Percentiles rank a stretch among this genome's conserved stretches.
Evolutionary conservation across 2,113 vertebrate genomes (phyloP).

Genomic region (Silurus glanis): DNA sequence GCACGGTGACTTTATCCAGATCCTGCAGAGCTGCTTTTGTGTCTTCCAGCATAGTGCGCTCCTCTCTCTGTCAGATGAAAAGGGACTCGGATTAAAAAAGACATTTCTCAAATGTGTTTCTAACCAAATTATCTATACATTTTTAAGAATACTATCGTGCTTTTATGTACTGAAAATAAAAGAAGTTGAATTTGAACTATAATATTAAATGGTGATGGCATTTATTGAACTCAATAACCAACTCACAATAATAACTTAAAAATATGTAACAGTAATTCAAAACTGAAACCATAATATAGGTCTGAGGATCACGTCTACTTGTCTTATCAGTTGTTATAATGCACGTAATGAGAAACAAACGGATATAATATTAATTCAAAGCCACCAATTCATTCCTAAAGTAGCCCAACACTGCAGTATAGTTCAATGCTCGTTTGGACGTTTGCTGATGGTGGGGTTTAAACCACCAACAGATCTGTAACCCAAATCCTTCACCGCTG

Average conservation of each 20-base stretch:
- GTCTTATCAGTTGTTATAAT: not conserved
- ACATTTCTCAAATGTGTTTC: not conserved
- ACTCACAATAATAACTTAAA: not conserved
- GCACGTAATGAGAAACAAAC: not conserved
- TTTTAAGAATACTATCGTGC: not conserved
- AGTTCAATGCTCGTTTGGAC: not conserved
- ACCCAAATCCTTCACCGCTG: not conserved
- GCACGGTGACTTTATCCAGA: slow-evolving; percentile 91
- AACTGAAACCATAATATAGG: not conserved
- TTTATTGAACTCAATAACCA: not conserved
- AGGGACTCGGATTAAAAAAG: not conserved
- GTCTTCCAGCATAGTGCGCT: slow-evolving; percentile 92
- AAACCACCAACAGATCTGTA: not conserved
- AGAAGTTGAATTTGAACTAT: not conserved
- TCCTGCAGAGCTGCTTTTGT: slow-evolving; percentile 88
- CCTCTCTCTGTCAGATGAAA: slow-evolving; percentile 81
- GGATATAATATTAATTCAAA: not conserved
- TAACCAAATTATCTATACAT: not conserved
- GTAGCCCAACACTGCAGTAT: not conserved
- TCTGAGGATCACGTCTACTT: not conserved
- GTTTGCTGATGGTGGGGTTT: not conserved
- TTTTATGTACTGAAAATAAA: not conserved
- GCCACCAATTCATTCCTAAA: not conserved
- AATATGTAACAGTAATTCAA: not conserved
- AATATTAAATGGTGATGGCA: not conserved